Percentiles rank a stretch among this genome's conserved stretches.
phyloP scores from a whole-genome alignment of 2,888 invertebrate species.

The Chloroclystis v-ata region DNA sequence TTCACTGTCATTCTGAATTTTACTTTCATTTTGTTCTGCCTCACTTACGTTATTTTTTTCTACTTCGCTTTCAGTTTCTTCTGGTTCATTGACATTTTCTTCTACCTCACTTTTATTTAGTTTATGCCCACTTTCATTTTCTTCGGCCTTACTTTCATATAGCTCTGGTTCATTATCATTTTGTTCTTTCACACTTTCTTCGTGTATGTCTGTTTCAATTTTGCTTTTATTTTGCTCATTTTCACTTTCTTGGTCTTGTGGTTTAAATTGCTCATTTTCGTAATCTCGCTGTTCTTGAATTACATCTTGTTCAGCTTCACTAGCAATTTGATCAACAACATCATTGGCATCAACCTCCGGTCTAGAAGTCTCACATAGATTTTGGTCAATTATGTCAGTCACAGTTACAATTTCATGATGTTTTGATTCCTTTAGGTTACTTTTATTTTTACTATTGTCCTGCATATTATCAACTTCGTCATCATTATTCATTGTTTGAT shows the following conservation, averaged over 20 bases:
- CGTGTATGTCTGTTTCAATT: neutral
- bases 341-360: too few relatives aligned
- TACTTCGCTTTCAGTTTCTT: neutral
- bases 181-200: slow-evolving; percentile 12
- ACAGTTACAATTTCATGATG: too few relatives aligned
- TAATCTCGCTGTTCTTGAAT: slow-evolving; percentile 2
- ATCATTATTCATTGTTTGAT: slow-evolving; percentile 3
- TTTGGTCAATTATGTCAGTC: too few relatives aligned
- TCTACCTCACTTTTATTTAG: slow-evolving; percentile 6
- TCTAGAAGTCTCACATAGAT: too few relatives aligned
- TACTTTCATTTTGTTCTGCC: slow-evolving; percentile 6
- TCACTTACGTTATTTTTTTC: neutral
- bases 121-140: slow-evolving; percentile 4
- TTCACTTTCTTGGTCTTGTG: slow-evolving; percentile 1
- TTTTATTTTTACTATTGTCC: slow-evolving; percentile 4
- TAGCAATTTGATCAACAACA: too few relatives aligned
- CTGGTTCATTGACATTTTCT: neutral
- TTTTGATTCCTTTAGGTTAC: neutral
- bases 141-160: too few relatives aligned
- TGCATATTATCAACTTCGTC: slow-evolving; percentile 6
- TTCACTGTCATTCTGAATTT: neutral
- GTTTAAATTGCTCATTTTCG: slow-evolving; percentile 12
- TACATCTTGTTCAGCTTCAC: neutral
- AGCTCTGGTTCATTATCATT: slow-evolving; percentile 10
- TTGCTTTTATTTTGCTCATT: slow-evolving; percentile 6